Percentiles rank a stretch among this genome's conserved stretches.
Evolutionary conservation across 2,888 invertebrate species (phyloP).

Genomic region (Clivina fossor): DNA sequence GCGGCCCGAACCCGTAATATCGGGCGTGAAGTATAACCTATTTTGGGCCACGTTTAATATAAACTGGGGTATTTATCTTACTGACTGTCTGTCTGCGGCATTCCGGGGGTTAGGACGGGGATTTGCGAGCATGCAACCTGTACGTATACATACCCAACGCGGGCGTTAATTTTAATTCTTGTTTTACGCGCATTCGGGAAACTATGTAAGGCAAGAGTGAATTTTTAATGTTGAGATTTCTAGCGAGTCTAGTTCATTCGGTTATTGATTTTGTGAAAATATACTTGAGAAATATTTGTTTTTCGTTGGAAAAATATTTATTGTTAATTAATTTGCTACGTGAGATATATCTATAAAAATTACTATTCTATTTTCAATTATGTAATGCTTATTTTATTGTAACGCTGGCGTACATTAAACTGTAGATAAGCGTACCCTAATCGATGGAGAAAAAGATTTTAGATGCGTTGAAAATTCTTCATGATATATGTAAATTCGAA

Average conservation of each 20-base stretch:
- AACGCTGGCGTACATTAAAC: too few species aligned
- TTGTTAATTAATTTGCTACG: too few species aligned
- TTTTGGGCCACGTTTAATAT: conserved; percentile 53
- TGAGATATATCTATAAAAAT: too few species aligned
- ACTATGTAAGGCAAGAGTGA: conserved; percentile 2
- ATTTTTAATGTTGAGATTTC: conserved; percentile 11
- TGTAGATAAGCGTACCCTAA: too few species aligned
- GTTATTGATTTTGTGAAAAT: conserved; percentile 23
- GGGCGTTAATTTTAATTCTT: conserved; percentile 26
- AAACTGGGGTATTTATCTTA: conserved; percentile 53
- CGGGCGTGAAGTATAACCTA: conserved; percentile 53
- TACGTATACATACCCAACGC: conserved; percentile 2
- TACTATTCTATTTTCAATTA: too few species aligned
- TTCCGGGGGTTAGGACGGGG: background rate
- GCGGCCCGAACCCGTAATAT: conserved; percentile 43
- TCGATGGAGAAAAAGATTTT: too few species aligned
- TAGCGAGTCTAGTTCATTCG: conserved; percentile 11
- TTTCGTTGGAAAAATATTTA: too few species aligned
- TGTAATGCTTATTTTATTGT: too few species aligned
- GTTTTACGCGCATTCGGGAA: conserved; percentile 14
- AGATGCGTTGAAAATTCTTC: too few species aligned
- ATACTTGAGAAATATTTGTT: too few species aligned
- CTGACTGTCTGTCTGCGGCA: conserved; percentile 44
- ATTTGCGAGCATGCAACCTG: conserved; percentile 1
- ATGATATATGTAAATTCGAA: too few species aligned